Evolutionary conservation across 1,140 invertebrate genomes (phyloP), one percentile per base, ranked within the genome.

Genomic region (Grapholita molesta): DNA sequence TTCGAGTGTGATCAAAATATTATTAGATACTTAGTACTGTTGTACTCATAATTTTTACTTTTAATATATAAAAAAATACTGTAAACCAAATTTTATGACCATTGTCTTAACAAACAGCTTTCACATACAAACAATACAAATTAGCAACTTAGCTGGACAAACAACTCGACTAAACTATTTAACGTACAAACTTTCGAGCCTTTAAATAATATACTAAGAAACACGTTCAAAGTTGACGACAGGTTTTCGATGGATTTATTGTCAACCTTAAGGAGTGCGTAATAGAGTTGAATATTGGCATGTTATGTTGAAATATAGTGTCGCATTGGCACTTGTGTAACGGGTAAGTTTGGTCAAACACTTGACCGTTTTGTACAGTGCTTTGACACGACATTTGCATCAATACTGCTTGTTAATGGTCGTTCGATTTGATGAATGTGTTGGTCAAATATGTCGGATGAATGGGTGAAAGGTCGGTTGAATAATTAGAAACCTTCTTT

Each of bases 61-160:
- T 9, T n/a, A 6, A 38, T 48, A 21, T 25, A 61, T 24, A 57
- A 57, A 1, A 24, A 6, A 2, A 23, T 15, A 28, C 4, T 2
- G 0, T 32, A 61, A 32, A 61, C 42, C n/a, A 9, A 12, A 12
- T 35, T 35, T 66, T 35, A 64, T 21, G 15, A 42, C 32, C 64
- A 42, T 32, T 12, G 7, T 42, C 38, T n/a, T 5, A 30, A 42
- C 32, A 66, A 66, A 35, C 21, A n/a, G 71, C 71, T 79, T 83
- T 86, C 72, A 74, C 82, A 75, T 70, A 79, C 77, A 83, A 80
- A 84, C 72, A 80, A 78, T 53, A 75, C 72, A 75, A 79, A 84
- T 83, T 83, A 84, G 82, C 82, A 74, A 72, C 70, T 75, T 77
- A 73, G 18, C 67, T 74, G 64, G n/a, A 70, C 75, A 74, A 82